Evolutionary conservation across 2,113 vertebrate genomes (phyloP), one percentile per base, ranked within the genome.

Genomic region (Burhinus oedicnemus): DNA sequence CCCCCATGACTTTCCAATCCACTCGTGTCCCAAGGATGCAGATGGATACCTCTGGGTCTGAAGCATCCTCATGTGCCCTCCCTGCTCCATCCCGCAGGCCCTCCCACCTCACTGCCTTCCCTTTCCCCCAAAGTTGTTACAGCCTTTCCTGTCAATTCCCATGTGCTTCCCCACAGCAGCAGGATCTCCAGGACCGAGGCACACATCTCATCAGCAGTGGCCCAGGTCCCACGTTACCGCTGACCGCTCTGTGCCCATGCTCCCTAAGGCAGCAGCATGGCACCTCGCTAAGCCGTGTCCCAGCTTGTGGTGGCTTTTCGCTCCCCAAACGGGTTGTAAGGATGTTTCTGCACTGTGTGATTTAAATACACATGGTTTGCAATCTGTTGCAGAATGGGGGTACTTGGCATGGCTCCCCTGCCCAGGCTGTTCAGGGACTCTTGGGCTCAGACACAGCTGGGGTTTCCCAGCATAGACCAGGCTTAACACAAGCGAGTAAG

Each of bases 351-450:
- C 72, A 26, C n/a, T 12, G 64, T 71, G 91, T 70, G 64, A 75
- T 74, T 92, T 81, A 16, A 91, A 77, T n/a, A 38, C 94, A 77
- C 82, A 65, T n/a, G 69, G 62, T 91, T 15, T 69, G 85, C 82
- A 87, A 45, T 69, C 76, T 83, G 83, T 26, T 83, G 61, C 83
- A 29, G 83, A 66, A 55, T 13, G 44, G 84, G 47, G 77, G 57
- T 26, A 15, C 68, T 42, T 55, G 93, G 90, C 81, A 87, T 32
- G 42, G 64, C 51, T 94, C 29, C 81, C 72, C 69, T 85, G 76
- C 74, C 88, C 90, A 82, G 54, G 4, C 74, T 88, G 74, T 15
- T 44, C 75, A 22, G 88, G 72, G 44, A 51, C 62, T 57, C 36
- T 14, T 2, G 36, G 58, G 84, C 90, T 83, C 38, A 55, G 42